Base-by-base conservation (phyloP, 2,797 vertebrate species). In the Carcharodon carcharias region DNA sequence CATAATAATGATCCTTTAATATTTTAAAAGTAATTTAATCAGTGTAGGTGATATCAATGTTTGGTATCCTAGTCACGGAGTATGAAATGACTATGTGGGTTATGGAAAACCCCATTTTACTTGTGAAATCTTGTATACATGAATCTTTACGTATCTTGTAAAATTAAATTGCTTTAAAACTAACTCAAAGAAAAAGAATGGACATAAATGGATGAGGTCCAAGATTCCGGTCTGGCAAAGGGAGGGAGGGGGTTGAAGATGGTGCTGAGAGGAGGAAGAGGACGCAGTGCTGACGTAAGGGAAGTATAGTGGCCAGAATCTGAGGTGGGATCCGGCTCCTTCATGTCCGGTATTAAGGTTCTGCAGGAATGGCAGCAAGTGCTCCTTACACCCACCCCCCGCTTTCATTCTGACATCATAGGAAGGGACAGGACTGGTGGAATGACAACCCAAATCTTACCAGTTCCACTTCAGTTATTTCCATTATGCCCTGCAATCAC, bases 231-330 rank as follows among this genome's bases (percentile, higher is more conserved):
- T 16, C 45, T 50, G 82, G 40, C 40, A 45, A 18, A 85, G 40
- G 14, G 82, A 50, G 0, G 40, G 1, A 14, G n/a, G n/a, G 40
- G n/a, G 2, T 0, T 0, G 14, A 5, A 18, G n/a, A 7, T 28
- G 69, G 69, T 26, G 69, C 8, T 88, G 50, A 56, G 28, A 9
- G 14, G 26, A 31, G 56, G 56, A 89, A 54, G 5, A 28, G 40
- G 28, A 35, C 89, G 9, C 54, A 89, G 88, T 58, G 54, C 28
- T 14, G 14, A 11, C 58, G 28, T 3, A 61, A 61, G 28, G 88
- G 23, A 87, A 12, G 31, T 11, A 89, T 58, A 31, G 58, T 61
- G 54, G 5, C 12, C 28, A 54, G 28, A 56, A 89, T 3, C 56
- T 89, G 31, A 50, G 11, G 31, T 4, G 26, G 56, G 54, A 58